Percentiles rank a stretch among this genome's conserved stretches.
Evolutionary conservation across 2,888 invertebrate genomes (phyloP).

Genomic region (Dasypogon diadema): DNA sequence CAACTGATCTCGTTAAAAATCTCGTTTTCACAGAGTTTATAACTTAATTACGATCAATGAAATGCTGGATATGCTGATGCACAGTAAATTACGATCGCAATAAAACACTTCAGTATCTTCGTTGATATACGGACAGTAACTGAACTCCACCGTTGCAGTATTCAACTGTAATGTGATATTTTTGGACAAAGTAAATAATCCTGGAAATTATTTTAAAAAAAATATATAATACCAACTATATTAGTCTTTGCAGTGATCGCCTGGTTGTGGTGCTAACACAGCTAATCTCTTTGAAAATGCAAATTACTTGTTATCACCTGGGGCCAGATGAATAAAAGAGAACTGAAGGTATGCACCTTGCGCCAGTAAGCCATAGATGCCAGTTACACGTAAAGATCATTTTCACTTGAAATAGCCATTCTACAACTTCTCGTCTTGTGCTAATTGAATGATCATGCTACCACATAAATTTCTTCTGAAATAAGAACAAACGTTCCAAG

Average conservation of each 20-base stretch:
- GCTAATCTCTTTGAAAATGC: constrained; percentile 17
- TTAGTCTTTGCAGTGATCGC: constrained; percentile 17
- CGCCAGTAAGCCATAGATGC: neutral
- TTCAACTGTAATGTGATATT: constrained; percentile 19
- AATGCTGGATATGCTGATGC: neutral
- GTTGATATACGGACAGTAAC: neutral
- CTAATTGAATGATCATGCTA: constrained; percentile 35
- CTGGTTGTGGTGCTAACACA: constrained; percentile 1
- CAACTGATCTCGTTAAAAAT: constrained; percentile 3
- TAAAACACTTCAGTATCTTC: neutral
- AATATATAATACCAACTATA: constrained; percentile 1
- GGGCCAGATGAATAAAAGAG: constrained; percentile 33
- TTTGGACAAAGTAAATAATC: constrained; percentile 22
- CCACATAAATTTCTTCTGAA: constrained; percentile 30
- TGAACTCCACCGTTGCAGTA: neutral
- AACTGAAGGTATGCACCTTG: constrained; percentile 22
- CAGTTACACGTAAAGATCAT: constrained; percentile 9
- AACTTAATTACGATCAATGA: constrained; percentile 3
- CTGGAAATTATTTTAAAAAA: constrained; percentile 13
- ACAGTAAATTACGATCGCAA: neutral
- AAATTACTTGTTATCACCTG: constrained; percentile 33
- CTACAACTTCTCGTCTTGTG: constrained; percentile 29
- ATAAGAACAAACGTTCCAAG: constrained; percentile 3
- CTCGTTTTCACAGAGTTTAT: neutral
- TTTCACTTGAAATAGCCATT: constrained; percentile 13